Conservation (phyloP, 2,888 invertebrate species). For the Drosophila ustulata region DNA sequence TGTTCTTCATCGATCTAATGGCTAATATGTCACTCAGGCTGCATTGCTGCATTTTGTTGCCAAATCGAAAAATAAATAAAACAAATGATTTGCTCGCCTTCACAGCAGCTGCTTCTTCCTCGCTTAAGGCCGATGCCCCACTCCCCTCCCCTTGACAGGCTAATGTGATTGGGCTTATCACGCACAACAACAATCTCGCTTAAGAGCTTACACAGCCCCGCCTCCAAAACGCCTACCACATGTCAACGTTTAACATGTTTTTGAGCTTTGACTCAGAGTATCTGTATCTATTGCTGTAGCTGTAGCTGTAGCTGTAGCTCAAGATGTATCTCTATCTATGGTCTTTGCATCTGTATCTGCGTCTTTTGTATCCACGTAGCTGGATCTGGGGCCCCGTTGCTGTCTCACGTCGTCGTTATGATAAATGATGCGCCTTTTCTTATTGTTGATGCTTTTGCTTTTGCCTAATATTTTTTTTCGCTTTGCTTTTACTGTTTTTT, state of each 20-base stretch:
- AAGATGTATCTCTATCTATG: constrained; percentile 43
- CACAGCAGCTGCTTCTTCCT: constrained; percentile 29
- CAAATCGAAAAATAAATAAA: constrained; percentile 79
- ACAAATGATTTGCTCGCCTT: constrained; percentile 63
- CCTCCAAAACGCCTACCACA: constrained; percentile 66
- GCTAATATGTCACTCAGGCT: constrained; percentile 69
- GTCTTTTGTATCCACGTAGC: constrained; percentile 43
- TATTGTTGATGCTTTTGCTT: constrained; percentile 32
- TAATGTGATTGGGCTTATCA: constrained; percentile 55
- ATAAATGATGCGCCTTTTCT: constrained; percentile 70
- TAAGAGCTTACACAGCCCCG: constrained; percentile 52
- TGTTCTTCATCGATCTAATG: constrained; percentile 41
- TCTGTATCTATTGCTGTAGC: constrained; percentile 43
- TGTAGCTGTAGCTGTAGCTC: constrained; percentile 45
- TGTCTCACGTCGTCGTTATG: constrained; percentile 72
- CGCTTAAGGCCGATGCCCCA: neutral
- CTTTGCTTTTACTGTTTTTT: constrained; percentile 35
- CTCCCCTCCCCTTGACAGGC: constrained; percentile 12
- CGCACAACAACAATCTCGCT: constrained; percentile 63
- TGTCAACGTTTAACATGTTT: constrained; percentile 77
- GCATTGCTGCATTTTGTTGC: constrained; percentile 63
- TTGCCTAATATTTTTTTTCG: constrained; percentile 60
- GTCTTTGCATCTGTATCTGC: constrained; percentile 42
- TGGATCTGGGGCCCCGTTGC: constrained; percentile 28
- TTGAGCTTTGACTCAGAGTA: constrained; percentile 60